Conservation (phyloP, 2,888 invertebrate genomes). For the Parnassius mnemosyne region DNA sequence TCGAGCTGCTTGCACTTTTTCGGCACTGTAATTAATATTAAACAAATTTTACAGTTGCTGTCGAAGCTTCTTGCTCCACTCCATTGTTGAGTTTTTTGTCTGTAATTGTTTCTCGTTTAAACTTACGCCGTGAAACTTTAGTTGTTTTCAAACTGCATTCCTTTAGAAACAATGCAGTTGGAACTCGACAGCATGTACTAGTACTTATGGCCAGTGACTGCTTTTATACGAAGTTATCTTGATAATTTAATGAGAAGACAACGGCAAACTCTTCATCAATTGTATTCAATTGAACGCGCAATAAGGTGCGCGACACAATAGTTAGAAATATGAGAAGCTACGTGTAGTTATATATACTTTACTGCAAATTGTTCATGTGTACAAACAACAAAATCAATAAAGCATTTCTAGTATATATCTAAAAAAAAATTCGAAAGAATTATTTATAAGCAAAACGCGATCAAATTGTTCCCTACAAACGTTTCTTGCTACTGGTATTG, state of each 20-base stretch:
- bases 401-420: too few species aligned
- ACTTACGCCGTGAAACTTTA: conserved; percentile 5
- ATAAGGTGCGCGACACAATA: conserved; percentile 22
- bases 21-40: conserved; percentile 24
- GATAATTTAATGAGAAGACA: conserved; percentile 25
- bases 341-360: neutral
- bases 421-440: too few species aligned
- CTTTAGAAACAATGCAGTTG: neutral
- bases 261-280: conserved; percentile 26
- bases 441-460: too few species aligned
- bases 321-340: conserved; percentile 11
- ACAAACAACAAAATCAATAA: too few species aligned
- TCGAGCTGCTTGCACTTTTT: conserved; percentile 19
- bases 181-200: neutral
- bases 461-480: too few species aligned
- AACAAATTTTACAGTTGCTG: conserved; percentile 23
- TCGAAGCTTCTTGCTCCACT: conserved; percentile 9
- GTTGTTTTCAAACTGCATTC: conserved; percentile 11
- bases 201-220: conserved; percentile 5
- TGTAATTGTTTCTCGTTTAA: conserved; percentile 21
- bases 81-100: conserved; percentile 10
- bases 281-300: conserved; percentile 30
- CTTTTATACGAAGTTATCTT: conserved; percentile 18
- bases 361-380: too few species aligned
- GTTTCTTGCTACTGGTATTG: too few species aligned